A percentile compares a stretch with the other conserved stretches of the same genome.
Evolutionary conservation across 2,888 invertebrate species (phyloP).

Genomic region (Colletes collaris): DNA sequence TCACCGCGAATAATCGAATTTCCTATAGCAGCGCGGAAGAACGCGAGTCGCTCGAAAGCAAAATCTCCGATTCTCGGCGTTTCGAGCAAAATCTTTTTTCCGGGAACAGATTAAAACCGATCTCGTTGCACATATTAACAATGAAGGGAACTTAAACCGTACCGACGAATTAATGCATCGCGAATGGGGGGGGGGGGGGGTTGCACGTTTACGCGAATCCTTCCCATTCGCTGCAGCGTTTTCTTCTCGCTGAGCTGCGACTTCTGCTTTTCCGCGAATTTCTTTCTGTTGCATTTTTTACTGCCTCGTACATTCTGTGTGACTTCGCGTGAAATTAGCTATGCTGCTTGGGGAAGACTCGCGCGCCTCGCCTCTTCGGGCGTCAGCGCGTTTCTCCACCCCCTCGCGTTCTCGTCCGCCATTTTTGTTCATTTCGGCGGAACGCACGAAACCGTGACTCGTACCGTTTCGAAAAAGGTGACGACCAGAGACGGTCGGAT

Average conservation of each 20-base stretch:
- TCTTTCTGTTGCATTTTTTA: neutral
- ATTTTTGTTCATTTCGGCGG: no score
- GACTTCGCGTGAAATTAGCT: constrained; percentile 37
- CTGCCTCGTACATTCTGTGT: neutral
- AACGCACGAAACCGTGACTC: no score
- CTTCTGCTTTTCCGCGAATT: neutral
- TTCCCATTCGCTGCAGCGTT: neutral
- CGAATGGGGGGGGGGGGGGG: neutral
- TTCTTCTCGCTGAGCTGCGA: neutral
- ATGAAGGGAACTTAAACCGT: constrained; percentile 14
- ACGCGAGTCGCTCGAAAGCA: constrained; percentile 8
- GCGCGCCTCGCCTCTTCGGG: neutral
- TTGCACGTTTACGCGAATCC: constrained; percentile 13
- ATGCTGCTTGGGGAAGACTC: constrained; percentile 7
- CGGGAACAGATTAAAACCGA: constrained; percentile 22
- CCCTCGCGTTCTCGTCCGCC: no score
- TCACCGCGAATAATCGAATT: constrained; percentile 19
- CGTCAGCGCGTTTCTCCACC: neutral
- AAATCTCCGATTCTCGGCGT: constrained; percentile 8
- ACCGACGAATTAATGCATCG: no score
- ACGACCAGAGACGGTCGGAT: no score
- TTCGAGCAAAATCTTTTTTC: constrained; percentile 2
- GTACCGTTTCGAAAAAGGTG: no score
- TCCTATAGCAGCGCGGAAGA: neutral
- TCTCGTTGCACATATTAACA: constrained; percentile 8